Evolutionary conservation across 2,888 invertebrate species (phyloP), one percentile per base, ranked within the genome.

Genomic region (Parascotia fuliginaria): DNA sequence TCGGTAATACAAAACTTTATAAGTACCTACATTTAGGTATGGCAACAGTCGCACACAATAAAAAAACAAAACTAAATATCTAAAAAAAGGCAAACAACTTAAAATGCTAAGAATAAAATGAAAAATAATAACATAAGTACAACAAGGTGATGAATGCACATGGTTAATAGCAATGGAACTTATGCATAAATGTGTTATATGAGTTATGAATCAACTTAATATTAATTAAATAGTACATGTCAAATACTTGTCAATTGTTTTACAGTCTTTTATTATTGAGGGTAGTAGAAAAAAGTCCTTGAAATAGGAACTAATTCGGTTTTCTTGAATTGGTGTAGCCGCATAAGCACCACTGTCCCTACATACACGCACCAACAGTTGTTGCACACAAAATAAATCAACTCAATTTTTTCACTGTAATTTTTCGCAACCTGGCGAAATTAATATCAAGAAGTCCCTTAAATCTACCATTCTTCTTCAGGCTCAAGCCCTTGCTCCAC

Each of bases 401-500:
- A 55, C 65, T 57, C 7, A 19, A 3, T 19, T 24, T 24, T 67
- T 59, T 61, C 63, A 68, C 58, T 65, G 55, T 61, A 43, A 48
- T 52, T 48, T 40, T 40, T 61, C 47, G 57, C 48, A 22, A 31
- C 48, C 19, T 36, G 11, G 48, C 42, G 55, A 54, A 16, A 14
- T 16, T 67, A 70, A 63, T 71, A 65, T 78, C 68, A 78, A 75
- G 68, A 68, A 65, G 75, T 75, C 70, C 57, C 48, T 58, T 49
- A 64, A 27, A 33, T 71, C 71, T 93, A 94, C 94, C 94, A 94
- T 16, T 87, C 88, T 60, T 94, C 94, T 5, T 93, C 93, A 0
- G 90, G 92, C 62, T 94, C 93, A 29, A 85, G 79, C 9, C 87
- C 87, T 47, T 79, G 81, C 3, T 76, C 78, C 0, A 55, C 78